Evolutionary conservation across 2,888 invertebrate genomes (phyloP).

Genomic region (Dryobotodes eremita): DNA sequence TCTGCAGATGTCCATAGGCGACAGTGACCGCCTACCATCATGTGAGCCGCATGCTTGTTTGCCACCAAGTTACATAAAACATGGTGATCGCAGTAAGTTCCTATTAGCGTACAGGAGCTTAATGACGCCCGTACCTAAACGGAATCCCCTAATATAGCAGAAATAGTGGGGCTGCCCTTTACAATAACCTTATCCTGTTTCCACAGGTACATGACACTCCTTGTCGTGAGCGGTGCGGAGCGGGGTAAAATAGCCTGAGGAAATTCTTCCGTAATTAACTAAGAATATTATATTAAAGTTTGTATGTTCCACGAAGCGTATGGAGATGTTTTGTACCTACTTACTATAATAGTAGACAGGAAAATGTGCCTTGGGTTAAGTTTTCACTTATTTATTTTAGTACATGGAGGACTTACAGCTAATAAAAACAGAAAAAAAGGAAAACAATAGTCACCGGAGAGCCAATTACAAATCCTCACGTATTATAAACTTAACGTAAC

Average conservation of each 20-base stretch:
- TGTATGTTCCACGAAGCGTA: constrained; percentile 6
- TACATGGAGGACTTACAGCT: no score
- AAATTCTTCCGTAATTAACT: constrained; percentile 24
- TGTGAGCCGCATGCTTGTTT: not conserved
- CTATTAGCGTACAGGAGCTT: not conserved
- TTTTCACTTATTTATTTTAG: not conserved
- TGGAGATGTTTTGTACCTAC: constrained; percentile 15
- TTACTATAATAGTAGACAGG: not conserved
- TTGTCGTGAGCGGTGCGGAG: constrained; percentile 33
- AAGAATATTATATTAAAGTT: constrained; percentile 42
- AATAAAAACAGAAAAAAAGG: no score
- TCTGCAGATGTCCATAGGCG: not conserved
- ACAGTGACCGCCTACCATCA: not conserved
- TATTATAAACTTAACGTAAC: no score
- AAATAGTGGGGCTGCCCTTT: constrained; percentile 13
- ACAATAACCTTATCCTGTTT: constrained; percentile 38
- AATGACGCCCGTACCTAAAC: not conserved
- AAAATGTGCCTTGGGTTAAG: not conserved
- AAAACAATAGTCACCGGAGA: no score
- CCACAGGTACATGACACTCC: constrained; percentile 20
- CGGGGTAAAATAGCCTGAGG: constrained; percentile 36
- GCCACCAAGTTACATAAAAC: not conserved
- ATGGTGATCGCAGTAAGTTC: constrained; percentile 3
- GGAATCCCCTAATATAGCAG: not conserved
- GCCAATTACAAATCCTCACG: no score